Percentiles rank a stretch among this genome's conserved stretches.
Conservation (phyloP, 2,797 vertebrate genomes). For the Schizopygopsis pylzovi region DNA sequence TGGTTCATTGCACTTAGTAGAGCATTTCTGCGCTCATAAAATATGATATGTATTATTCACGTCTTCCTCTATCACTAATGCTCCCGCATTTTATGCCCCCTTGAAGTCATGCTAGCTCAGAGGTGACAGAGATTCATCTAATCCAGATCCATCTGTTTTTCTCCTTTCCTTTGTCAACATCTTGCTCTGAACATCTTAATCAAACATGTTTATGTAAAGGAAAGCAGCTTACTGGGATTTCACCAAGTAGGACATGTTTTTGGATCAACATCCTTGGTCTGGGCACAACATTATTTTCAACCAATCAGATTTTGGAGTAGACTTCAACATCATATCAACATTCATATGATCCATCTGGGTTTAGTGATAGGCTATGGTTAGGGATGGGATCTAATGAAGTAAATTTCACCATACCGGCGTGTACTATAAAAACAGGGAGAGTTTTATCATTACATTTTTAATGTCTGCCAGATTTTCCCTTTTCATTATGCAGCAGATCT, state of each 20-base stretch:
- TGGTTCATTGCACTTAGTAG: constrained; percentile 50
- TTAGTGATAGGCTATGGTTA: neutral
- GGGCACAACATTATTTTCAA: neutral
- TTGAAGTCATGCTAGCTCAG: constrained; percentile 35
- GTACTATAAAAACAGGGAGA: neutral
- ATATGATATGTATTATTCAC: constrained; percentile 62
- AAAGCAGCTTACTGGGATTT: constrained; percentile 41
- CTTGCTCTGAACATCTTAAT: constrained; percentile 10
- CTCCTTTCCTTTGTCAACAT: neutral
- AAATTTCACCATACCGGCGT: neutral
- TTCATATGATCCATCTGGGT: neutral
- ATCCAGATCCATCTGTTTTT: constrained; percentile 53
- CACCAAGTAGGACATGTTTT: constrained; percentile 10
- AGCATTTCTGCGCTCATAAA: constrained; percentile 50
- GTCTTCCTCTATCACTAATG: constrained; percentile 50
- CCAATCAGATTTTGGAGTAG: constrained; percentile 10
- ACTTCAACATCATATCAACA: neutral
- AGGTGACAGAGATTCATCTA: constrained; percentile 29
- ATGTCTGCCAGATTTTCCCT: neutral
- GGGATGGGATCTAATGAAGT: neutral
- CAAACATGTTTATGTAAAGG: constrained; percentile 8
- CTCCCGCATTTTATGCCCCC: constrained; percentile 46
- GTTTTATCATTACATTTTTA: constrained; percentile 2
- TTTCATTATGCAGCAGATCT: neutral
- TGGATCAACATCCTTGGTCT: constrained; percentile 10